These are phyloP conservation scores for Danio choprae DNA, from an alignment of 2,797 vertebrate genomes.

Conservation along the genomic window DNA sequence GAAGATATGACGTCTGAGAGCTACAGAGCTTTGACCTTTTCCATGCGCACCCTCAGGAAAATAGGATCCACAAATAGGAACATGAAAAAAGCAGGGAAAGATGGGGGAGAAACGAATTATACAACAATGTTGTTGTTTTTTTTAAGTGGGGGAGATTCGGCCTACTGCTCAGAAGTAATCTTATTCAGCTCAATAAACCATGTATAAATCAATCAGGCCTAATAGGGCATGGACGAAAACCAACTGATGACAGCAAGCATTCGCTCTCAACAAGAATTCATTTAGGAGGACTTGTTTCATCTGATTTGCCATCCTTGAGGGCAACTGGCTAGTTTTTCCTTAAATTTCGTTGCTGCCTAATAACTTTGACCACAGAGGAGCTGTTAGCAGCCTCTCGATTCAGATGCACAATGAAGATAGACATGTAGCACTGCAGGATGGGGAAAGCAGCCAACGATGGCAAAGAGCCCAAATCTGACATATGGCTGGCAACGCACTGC, in stretches of 20 bases:
- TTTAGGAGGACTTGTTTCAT: constrained; percentile 43
- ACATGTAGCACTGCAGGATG: constrained; percentile 17
- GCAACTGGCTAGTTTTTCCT: constrained; percentile 11
- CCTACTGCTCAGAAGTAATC: constrained; percentile 53
- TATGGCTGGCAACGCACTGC: constrained; percentile 65
- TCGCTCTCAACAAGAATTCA: constrained; percentile 49
- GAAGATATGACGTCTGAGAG: constrained; percentile 1
- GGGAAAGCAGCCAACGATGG: constrained; percentile 30
- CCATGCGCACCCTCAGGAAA: constrained; percentile 18
- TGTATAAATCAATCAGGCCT: constrained; percentile 66
- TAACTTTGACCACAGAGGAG: background rate
- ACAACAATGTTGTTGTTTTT: constrained; percentile 55
- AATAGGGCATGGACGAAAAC: constrained; percentile 72
- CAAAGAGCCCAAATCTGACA: constrained; percentile 52
- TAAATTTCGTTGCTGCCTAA: constrained; percentile 1
- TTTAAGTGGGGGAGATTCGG: constrained; percentile 36
- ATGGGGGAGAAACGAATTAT: background rate
- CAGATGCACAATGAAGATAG: constrained; percentile 32
- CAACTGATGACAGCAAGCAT: constrained; percentile 66
- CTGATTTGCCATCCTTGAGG: constrained; percentile 2
- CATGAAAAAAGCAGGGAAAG: background rate
- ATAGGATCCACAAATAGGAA: constrained; percentile 42
- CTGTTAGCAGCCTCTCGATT: constrained; percentile 29
- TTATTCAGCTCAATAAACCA: constrained; percentile 63
- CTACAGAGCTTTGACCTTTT: constrained; percentile 48